phyloP scores from a whole-genome alignment of 2,797 vertebrate species.

The Diglossa cyanea region DNA sequence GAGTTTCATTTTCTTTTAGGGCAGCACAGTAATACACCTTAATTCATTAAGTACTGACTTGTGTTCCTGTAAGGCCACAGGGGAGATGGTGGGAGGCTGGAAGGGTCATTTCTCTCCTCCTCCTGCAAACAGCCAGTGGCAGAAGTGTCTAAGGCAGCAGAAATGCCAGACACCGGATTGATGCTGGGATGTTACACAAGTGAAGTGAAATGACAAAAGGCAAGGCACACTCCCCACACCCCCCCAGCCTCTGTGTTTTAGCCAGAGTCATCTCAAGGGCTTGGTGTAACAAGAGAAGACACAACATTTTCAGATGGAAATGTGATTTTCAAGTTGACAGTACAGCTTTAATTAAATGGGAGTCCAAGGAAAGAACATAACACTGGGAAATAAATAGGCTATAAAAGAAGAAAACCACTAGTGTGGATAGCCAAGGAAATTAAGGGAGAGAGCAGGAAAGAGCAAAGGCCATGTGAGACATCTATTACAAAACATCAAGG shows the following conservation, averaged over 20 bases:
- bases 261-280: not conserved
- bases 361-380: conserved; percentile 30
- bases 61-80: not conserved
- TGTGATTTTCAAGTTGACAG: conserved; percentile 41
- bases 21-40: not conserved
- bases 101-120: not conserved
- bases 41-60: not conserved
- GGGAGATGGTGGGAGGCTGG: not conserved
- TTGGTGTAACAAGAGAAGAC: not conserved
- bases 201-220: not conserved
- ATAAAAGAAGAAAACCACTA: conserved; percentile 30
- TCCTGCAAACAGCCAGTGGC: not conserved
- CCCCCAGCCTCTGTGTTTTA: not conserved
- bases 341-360: conserved; percentile 56
- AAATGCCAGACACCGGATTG: not conserved
- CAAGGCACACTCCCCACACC: not conserved
- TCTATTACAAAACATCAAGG: conserved; percentile 45
- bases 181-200: not conserved
- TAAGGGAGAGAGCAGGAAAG: conserved; percentile 27
- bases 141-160: not conserved
- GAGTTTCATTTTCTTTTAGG: conserved; percentile 6
- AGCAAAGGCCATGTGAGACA: conserved; percentile 41
- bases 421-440: conserved; percentile 42
- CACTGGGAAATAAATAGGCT: conserved; percentile 44
- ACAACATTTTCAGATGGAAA: conserved; percentile 50